Percentiles rank a stretch among this genome's conserved stretches.
Conservation (phyloP, 2,797 vertebrate species). For the Rallus crepitans region DNA sequence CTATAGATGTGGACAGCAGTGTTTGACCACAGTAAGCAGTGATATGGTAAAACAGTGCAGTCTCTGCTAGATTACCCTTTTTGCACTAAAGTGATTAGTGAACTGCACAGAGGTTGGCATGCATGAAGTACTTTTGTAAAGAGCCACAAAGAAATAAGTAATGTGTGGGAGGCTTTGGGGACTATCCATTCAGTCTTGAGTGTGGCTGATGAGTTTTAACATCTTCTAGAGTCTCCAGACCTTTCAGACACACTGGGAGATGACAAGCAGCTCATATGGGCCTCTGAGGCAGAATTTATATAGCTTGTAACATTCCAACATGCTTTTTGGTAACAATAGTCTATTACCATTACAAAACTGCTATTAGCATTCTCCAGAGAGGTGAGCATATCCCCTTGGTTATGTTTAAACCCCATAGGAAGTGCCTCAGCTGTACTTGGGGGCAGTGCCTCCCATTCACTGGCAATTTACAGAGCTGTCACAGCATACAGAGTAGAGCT, state of each 20-base stretch:
- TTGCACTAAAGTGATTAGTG: neutral
- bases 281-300: neutral
- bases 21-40: neutral
- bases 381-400: neutral
- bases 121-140: neutral
- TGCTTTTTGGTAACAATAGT: neutral
- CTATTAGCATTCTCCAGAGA: neutral
- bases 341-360: neutral
- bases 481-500: neutral
- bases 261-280: neutral
- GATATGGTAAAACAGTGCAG: neutral
- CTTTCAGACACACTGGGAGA: neutral
- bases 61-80: neutral
- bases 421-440: neutral
- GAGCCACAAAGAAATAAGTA: neutral
- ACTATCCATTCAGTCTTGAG: neutral
- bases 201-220: neutral
- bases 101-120: neutral
- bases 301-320: neutral
- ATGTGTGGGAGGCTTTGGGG: neutral
- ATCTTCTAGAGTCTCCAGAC: neutral
- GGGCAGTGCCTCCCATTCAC: neutral
- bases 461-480: neutral
- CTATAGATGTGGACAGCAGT: neutral
- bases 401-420: neutral